Conservation (phyloP, 2,888 invertebrate genomes). For the Xylota segnis region DNA sequence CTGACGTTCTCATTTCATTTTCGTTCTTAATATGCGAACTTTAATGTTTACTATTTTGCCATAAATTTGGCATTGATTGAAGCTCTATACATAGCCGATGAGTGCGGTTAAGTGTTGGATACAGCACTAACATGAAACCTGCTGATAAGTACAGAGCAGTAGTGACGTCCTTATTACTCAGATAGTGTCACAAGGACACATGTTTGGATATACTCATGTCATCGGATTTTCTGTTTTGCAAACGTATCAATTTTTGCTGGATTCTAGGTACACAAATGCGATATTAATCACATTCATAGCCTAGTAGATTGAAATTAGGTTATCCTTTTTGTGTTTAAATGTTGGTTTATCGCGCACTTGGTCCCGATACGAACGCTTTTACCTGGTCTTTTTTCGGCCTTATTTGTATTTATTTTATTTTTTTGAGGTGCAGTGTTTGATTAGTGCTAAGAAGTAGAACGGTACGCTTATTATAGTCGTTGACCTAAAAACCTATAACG, state of each 20-base stretch:
- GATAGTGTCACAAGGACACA: conserved; percentile 34
- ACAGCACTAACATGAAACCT: conserved; percentile 22
- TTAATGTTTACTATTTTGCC: conserved; percentile 66
- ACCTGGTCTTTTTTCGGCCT: conserved; percentile 24
- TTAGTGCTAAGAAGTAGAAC: conserved; percentile 50
- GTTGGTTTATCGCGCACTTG: conserved; percentile 35
- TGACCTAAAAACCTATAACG: conserved; percentile 70
- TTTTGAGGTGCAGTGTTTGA: conserved; percentile 43
- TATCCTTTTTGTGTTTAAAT: conserved; percentile 39
- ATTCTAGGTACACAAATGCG: conserved; percentile 26
- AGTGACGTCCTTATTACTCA: conserved; percentile 57
- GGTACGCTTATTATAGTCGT: conserved; percentile 62
- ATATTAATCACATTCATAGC: conserved; percentile 32
- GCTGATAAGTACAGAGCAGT: conserved; percentile 42
- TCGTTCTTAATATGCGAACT: conserved; percentile 58
- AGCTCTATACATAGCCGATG: conserved; percentile 25
- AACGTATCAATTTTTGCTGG: conserved; percentile 51
- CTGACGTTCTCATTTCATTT: conserved; percentile 53
- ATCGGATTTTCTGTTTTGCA: conserved; percentile 40
- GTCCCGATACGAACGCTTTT: conserved; percentile 21
- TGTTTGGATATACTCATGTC: conserved; percentile 6
- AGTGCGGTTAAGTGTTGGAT: conserved; percentile 39
- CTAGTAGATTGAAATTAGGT: conserved; percentile 45
- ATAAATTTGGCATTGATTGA: conserved; percentile 68
- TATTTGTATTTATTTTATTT: conserved; percentile 47